Conservation (phyloP, 2,113 vertebrate genomes). For the Edolisoma coerulescens region DNA sequence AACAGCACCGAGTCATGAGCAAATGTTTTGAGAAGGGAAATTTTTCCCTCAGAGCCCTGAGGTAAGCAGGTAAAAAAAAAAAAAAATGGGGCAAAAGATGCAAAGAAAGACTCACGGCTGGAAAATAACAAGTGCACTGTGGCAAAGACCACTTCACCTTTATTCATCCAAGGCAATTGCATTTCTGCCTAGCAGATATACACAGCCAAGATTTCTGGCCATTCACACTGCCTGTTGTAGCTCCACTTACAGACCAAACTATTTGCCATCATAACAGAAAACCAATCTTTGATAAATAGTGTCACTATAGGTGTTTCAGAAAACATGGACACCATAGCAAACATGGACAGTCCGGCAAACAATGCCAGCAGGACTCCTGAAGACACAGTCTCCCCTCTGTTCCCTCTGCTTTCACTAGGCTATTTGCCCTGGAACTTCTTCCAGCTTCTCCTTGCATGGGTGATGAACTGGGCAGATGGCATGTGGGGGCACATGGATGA, state of each 20-base stretch:
- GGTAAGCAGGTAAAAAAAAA: neutral
- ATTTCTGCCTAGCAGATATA: neutral
- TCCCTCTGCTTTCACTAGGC: neutral
- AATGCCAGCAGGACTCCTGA: neutral
- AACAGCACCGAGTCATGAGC: neutral
- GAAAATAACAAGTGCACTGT: neutral
- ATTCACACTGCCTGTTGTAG: fast-evolving
- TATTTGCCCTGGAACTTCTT: neutral
- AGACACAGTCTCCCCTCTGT: neutral
- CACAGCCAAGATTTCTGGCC: neutral
- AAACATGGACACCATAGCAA: neutral
- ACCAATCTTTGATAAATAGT: neutral
- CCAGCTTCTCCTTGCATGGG: neutral
- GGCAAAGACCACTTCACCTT: neutral
- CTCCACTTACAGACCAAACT: neutral
- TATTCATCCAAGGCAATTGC: neutral
- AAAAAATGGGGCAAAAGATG: neutral
- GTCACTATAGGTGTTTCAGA: neutral
- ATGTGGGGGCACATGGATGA: neutral
- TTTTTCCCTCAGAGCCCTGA: neutral
- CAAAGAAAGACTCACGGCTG: neutral
- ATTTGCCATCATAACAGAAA: neutral
- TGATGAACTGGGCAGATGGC: neutral
- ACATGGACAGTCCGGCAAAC: neutral
- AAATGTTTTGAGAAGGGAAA: neutral